A percentile compares a stretch with the other conserved stretches of the same genome.
These are phyloP conservation scores for Habrosyne pyritoides DNA, from an alignment of 2,888 invertebrate genomes.

Conservation along the genomic window DNA sequence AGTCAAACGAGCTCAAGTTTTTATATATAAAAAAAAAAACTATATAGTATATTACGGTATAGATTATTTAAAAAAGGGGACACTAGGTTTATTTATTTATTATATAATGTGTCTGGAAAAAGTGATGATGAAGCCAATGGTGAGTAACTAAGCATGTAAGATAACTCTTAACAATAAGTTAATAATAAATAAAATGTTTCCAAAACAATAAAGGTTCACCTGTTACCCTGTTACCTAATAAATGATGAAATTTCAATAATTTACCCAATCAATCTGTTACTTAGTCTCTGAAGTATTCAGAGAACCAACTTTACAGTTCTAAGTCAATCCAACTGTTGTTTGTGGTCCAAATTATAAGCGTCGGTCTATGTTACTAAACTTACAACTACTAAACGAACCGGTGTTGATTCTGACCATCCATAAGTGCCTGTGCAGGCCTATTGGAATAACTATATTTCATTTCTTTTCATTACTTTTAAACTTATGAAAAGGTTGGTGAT, in stretches of 20 bases:
- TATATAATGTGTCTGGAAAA: neutral
- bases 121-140: neutral
- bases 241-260: slow-evolving; percentile 50
- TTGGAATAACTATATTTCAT: too few species aligned
- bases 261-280: slow-evolving; percentile 62
- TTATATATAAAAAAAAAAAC: too few species aligned
- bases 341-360: slow-evolving; percentile 17
- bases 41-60: too few species aligned
- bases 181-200: neutral
- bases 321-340: slow-evolving; percentile 36
- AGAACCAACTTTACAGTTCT: slow-evolving; percentile 58
- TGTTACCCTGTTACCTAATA: neutral
- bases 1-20: too few species aligned
- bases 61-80: too few species aligned
- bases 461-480: too few species aligned
- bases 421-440: too few species aligned
- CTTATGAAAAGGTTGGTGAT: too few species aligned
- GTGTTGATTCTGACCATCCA: too few species aligned
- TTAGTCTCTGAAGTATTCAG: slow-evolving; percentile 51
- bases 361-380: too few species aligned
- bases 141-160: neutral
- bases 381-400: too few species aligned
- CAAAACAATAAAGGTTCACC: neutral
- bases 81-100: too few species aligned
- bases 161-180: neutral